Conservation (phyloP, 2,113 vertebrate genomes). For the Alectura lathami region DNA sequence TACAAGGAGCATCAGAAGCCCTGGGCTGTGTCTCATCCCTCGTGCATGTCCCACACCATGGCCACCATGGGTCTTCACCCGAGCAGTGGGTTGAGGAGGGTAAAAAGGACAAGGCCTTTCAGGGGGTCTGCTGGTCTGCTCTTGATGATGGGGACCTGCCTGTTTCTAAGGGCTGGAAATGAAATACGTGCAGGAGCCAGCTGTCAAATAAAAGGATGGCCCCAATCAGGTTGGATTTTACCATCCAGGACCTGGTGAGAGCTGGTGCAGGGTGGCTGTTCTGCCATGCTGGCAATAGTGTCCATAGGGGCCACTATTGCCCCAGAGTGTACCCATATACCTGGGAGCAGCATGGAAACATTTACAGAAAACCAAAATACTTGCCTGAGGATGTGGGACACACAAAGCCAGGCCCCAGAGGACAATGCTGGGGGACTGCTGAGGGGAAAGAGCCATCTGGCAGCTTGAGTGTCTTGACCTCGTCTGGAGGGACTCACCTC, state of each 20-base stretch:
- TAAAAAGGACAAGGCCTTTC: background rate
- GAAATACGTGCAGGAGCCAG: background rate
- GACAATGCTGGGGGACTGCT: background rate
- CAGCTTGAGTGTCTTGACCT: background rate
- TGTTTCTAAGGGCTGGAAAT: background rate
- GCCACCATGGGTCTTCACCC: background rate
- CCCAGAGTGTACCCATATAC: too few species aligned
- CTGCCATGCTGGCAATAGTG: background rate
- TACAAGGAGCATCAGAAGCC: background rate
- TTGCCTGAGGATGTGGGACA: background rate
- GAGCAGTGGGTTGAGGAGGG: background rate
- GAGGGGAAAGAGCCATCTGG: rapidly evolving
- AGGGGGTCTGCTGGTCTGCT: background rate
- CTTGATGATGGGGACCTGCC: background rate
- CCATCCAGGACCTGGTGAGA: background rate
- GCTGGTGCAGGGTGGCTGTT: background rate
- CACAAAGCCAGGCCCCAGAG: background rate
- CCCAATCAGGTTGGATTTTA: background rate
- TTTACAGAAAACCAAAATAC: background rate
- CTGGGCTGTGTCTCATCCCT: background rate
- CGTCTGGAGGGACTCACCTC: background rate
- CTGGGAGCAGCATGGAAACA: background rate
- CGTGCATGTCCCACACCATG: background rate
- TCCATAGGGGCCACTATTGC: too few species aligned
- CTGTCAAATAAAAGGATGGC: background rate